Evolutionary conservation across 2,888 invertebrate genomes (phyloP), one percentile per base, ranked within the genome.

Genomic region (Phortica okadai): DNA sequence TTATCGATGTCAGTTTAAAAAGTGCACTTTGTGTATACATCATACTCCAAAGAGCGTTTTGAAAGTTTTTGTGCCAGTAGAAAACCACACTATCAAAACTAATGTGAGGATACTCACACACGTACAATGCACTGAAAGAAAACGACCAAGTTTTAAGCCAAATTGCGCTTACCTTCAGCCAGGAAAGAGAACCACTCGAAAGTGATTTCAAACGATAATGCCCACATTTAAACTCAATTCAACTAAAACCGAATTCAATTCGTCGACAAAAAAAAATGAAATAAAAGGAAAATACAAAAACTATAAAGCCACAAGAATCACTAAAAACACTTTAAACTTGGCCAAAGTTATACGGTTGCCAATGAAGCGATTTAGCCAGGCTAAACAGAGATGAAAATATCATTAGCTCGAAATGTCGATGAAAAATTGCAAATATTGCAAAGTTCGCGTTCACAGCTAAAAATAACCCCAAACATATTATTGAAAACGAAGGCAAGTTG

Each of bases 311-410:
- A 69, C 62, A 62, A 62, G 45, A 69, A 69, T 69, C 69, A 54
- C 33, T 72, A 72, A 72, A 56, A 54, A 72, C 70, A 72, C 70
- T 72, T 72, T 56, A 72, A 72, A 72, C 25, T 72, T 72, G 44
- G 54, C 54, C 42, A 66, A 66, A 66, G 42, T 62, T 62, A 62
- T 21, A 16, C 8, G 16, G 8, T 10, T 16, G 16, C 16, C 25
- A 25, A 25, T 62, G 21, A 62, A 25, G 10, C 21, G 62, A 10
- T 16, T 62, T 25, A 7, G 14, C 16, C 62, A 21, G n/a, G 45
- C 69, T 45, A 45, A 69, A 69, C 45, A 69, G 44, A 62, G 62
- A 69, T 69, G 45, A 69, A 69, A 69, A 69, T 69, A 69, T 69
- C 69, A 69, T 45, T 69, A 25, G 69, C 25, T 59, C 3, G 5